A percentile compares a stretch with the other conserved stretches of the same genome.
Evolutionary conservation across 2,888 invertebrate genomes (phyloP).

Genomic region (Sminthurinus aureus): DNA sequence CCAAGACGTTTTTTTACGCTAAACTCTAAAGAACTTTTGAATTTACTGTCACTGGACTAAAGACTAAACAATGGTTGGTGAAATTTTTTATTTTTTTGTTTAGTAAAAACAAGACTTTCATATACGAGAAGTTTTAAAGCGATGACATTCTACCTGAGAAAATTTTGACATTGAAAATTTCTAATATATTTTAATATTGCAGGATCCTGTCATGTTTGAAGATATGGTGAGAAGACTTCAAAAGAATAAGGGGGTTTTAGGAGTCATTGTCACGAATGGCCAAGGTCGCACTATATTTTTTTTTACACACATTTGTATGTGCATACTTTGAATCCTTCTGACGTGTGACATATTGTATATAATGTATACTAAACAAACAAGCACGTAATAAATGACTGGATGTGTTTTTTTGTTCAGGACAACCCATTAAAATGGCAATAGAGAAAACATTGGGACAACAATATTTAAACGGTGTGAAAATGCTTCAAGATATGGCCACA

Average conservation of each 20-base stretch:
- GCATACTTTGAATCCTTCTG: background rate
- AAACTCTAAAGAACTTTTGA: too few relatives aligned
- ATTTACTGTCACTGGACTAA: too few relatives aligned
- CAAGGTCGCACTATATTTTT: slow-evolving; percentile 5
- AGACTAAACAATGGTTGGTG: too few relatives aligned
- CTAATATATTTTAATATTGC: background rate
- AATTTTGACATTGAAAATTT: background rate
- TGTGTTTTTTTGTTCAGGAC: background rate
- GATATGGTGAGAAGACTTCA: slow-evolving; percentile 27
- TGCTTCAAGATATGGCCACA: slow-evolving; percentile 19
- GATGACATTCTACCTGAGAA: background rate
- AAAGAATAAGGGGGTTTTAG: slow-evolving; percentile 26
- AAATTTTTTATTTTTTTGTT: too few relatives aligned
- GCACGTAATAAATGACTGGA: background rate
- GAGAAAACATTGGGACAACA: slow-evolving; percentile 21
- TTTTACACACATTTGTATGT: background rate
- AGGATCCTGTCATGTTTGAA: slow-evolving; percentile 31
- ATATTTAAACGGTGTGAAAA: slow-evolving; percentile 18
- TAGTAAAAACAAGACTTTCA: too few relatives aligned
- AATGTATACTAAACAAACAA: background rate
- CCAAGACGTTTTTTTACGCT: too few relatives aligned
- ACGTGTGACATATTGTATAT: background rate
- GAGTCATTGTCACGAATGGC: slow-evolving; percentile 26
- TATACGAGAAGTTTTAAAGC: background rate
- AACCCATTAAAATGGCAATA: slow-evolving; percentile 22